Conservation (phyloP, 2,113 vertebrate genomes). For the Fregetta grallaria region DNA sequence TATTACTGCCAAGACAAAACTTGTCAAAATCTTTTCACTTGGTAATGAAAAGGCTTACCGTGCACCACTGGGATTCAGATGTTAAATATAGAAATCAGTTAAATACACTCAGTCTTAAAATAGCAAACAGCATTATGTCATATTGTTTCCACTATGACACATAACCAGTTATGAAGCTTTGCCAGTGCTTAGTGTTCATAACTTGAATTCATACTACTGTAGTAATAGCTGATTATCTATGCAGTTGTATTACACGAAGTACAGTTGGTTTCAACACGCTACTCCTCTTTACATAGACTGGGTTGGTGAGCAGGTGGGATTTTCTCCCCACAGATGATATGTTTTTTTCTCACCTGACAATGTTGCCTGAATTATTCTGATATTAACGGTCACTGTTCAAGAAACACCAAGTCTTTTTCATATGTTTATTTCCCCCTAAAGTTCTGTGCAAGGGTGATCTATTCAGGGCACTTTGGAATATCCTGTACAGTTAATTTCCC, state of each 20-base stretch:
- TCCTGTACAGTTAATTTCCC: not conserved
- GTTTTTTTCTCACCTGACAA: not conserved
- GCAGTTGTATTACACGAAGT: not conserved
- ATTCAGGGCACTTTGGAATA: not conserved
- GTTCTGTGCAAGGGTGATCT: not conserved
- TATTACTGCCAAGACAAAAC: not conserved
- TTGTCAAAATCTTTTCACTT: conserved; percentile 26
- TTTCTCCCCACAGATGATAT: not conserved
- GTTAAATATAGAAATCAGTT: conserved; percentile 4
- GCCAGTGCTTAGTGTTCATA: not conserved
- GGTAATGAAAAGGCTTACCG: not conserved
- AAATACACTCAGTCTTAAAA: conserved; percentile 8
- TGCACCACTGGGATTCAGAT: conserved; percentile 2
- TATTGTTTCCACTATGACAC: conserved; percentile 1
- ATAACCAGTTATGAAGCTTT: not conserved
- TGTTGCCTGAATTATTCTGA: not conserved
- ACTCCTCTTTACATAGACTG: not conserved
- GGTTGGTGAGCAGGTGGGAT: not conserved
- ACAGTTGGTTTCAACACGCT: not conserved
- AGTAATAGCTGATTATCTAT: not conserved
- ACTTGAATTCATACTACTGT: not conserved
- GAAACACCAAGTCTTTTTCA: not conserved
- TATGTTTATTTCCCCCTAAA: not conserved
- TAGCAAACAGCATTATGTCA: not conserved
- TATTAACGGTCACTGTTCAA: not conserved